These are phyloP conservation scores for Lordiphosa collinella DNA, from an alignment of 1,140 invertebrate genomes.

Conservation along the genomic window DNA sequence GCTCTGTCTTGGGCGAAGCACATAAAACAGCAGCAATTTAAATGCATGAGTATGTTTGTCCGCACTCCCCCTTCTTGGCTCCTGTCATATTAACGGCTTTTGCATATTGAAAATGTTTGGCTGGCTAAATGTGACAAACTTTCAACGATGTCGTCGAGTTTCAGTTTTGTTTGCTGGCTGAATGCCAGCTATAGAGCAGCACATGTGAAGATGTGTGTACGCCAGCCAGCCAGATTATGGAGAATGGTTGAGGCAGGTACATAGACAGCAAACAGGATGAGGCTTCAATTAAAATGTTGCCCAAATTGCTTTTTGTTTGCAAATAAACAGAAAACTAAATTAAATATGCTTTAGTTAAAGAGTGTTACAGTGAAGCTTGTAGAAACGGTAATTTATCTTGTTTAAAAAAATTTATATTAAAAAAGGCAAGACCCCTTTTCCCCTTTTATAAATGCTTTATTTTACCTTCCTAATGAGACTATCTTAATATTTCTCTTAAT, in stretches of 20 bases:
- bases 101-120: constrained; percentile 75
- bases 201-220: not conserved
- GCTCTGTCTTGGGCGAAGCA: not conserved
- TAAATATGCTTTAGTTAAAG: constrained; percentile 16
- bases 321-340: constrained; percentile 49
- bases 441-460: too few species aligned
- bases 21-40: constrained; percentile 48
- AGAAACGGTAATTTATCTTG: too few species aligned
- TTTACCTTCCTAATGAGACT: too few species aligned
- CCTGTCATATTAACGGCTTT: constrained; percentile 66
- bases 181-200: constrained; percentile 22
- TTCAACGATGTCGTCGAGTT: constrained; percentile 55
- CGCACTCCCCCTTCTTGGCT: constrained; percentile 9
- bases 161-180: constrained; percentile 29
- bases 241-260: constrained; percentile 10
- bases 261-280: constrained; percentile 27
- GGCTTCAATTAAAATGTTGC: constrained; percentile 68
- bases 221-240: constrained; percentile 18
- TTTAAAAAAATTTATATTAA: too few species aligned
- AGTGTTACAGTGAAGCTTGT: not conserved
- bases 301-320: constrained; percentile 68
- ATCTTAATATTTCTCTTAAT: too few species aligned
- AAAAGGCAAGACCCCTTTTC: too few species aligned
- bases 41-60: constrained; percentile 20
- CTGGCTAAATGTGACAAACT: constrained; percentile 70